Evolutionary conservation across 2,797 vertebrate species (phyloP).

Genomic region (Mormyrops boulengeri): DNA sequence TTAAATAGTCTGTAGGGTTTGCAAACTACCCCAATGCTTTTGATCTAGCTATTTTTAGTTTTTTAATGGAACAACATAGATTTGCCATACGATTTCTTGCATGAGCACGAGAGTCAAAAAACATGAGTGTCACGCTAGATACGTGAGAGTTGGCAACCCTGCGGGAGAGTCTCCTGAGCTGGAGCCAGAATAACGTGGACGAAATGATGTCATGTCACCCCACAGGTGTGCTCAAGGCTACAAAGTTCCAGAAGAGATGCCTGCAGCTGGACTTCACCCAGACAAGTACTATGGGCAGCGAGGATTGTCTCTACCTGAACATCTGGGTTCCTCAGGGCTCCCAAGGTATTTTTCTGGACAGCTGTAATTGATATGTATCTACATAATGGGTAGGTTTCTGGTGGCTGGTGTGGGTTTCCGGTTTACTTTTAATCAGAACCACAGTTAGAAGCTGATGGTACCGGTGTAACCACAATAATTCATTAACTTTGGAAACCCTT

Average conservation of each 20-base stretch:
- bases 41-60: neutral
- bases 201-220: neutral
- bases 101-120: neutral
- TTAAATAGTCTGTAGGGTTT: neutral
- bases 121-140: neutral
- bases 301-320: slow-evolving; percentile 93
- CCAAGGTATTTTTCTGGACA: slow-evolving; percentile 38
- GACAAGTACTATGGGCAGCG: slow-evolving; percentile 54
- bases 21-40: neutral
- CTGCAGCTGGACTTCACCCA: slow-evolving; percentile 67
- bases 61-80: neutral
- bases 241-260: slow-evolving; percentile 58
- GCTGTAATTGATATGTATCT: neutral
- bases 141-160: neutral
- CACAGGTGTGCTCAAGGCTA: slow-evolving; percentile 69
- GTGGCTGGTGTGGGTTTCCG: neutral
- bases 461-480: neutral
- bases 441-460: neutral
- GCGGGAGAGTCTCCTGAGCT: neutral
- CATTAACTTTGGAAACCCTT: neutral
- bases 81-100: neutral
- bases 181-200: neutral
- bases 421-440: neutral
- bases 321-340: slow-evolving; percentile 81
- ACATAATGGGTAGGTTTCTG: neutral